Conservation (phyloP, 2,113 vertebrate genomes). For the Pavo muticus region DNA sequence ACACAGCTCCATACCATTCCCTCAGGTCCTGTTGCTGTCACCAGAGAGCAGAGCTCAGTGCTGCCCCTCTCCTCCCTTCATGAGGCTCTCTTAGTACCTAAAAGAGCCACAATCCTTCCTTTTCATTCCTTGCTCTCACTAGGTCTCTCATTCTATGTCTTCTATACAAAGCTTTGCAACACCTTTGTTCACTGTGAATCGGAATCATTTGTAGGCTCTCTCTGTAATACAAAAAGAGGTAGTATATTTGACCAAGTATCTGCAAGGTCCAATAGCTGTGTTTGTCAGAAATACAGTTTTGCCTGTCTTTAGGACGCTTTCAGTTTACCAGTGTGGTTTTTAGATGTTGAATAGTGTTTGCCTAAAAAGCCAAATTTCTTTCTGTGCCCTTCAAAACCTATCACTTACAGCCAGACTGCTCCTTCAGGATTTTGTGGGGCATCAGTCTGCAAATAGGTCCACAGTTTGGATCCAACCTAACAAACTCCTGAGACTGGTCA, state of each 20-base stretch:
- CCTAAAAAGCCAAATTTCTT: background rate
- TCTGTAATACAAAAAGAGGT: background rate
- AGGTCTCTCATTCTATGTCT: background rate
- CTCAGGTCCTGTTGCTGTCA: too few relatives aligned
- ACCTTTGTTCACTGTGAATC: background rate
- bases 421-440: background rate
- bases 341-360: rapidly evolving
- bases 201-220: background rate
- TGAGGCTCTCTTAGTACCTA: background rate
- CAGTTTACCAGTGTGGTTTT: background rate
- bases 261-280: background rate
- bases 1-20: too few relatives aligned
- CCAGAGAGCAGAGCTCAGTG: too few relatives aligned
- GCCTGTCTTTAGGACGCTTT: background rate
- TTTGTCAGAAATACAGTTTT: background rate
- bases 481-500: background rate
- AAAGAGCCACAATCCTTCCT: background rate
- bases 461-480: background rate
- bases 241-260: background rate
- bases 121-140: background rate
- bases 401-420: background rate
- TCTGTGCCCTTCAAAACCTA: background rate
- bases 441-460: background rate
- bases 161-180: background rate
- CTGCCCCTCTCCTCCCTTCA: too few relatives aligned